Evolutionary conservation across 1,140 invertebrate genomes (phyloP).

Genomic region (Drosophila rufa): DNA sequence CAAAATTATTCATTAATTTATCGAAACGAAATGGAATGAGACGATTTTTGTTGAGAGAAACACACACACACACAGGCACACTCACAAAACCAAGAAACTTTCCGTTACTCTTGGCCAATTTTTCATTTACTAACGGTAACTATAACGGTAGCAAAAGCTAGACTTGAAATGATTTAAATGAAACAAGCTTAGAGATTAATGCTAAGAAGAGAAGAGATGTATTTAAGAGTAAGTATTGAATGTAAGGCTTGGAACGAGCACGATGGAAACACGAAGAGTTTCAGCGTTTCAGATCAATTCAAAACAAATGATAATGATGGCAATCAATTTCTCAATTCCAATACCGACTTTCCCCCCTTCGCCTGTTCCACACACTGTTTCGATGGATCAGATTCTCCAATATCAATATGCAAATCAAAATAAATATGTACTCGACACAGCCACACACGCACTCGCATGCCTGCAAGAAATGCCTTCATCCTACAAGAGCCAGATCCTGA

Average conservation of each 20-base stretch:
- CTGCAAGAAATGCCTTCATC: slow-evolving; percentile 45
- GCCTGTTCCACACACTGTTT: slow-evolving; percentile 7
- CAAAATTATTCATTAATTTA: slow-evolving; percentile 17
- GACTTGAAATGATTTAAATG: slow-evolving; percentile 23
- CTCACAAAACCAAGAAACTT: neutral
- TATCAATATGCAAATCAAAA: slow-evolving; percentile 42
- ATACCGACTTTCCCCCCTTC: slow-evolving; percentile 8
- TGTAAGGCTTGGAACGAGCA: slow-evolving; percentile 49
- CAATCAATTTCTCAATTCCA: slow-evolving; percentile 52
- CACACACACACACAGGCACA: neutral
- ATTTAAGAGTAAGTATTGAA: slow-evolving; percentile 52
- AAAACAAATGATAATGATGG: slow-evolving; percentile 51
- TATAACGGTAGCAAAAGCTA: slow-evolving; percentile 5
- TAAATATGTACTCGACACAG: slow-evolving; percentile 19
- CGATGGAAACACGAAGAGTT: slow-evolving; percentile 19
- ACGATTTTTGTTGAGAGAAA: slow-evolving; percentile 16
- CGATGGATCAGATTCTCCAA: slow-evolving; percentile 7
- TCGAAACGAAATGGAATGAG: slow-evolving; percentile 12
- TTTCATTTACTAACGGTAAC: too few relatives aligned
- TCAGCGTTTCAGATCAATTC: slow-evolving; percentile 54
- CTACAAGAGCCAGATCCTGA: slow-evolving; percentile 3
- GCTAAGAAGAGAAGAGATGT: slow-evolving; percentile 27
- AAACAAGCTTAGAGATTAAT: slow-evolving; percentile 18
- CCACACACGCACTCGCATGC: slow-evolving; percentile 3
- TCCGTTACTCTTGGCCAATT: too few relatives aligned